Evolutionary conservation across 2,797 vertebrate genomes (phyloP).

Genomic region (Lagorchestes hirsutus): DNA sequence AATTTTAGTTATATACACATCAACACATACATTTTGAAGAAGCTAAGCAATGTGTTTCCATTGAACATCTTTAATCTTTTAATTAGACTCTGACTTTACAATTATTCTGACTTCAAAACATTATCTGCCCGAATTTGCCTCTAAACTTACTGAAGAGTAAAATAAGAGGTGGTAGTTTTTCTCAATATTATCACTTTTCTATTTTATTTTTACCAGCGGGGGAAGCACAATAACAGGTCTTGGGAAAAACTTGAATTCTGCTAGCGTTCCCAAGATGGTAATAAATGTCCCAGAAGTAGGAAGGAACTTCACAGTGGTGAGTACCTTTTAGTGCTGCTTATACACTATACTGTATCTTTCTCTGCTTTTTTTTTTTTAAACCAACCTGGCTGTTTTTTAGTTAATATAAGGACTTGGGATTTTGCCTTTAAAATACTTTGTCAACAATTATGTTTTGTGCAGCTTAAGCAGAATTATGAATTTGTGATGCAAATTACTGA

Average conservation of each 20-base stretch:
- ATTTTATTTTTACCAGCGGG: slow-evolving; percentile 87
- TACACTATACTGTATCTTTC: not conserved
- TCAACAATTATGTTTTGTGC: slow-evolving; percentile 10
- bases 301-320: slow-evolving; percentile 95
- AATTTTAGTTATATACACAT: slow-evolving; percentile 10
- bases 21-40: slow-evolving; percentile 33
- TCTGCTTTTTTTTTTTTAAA: slow-evolving; percentile 18
- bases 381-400: not conserved
- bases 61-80: slow-evolving; percentile 37
- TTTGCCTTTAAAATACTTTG: slow-evolving; percentile 1
- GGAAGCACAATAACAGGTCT: slow-evolving; percentile 97
- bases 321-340: slow-evolving; percentile 76
- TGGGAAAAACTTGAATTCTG: slow-evolving; percentile 94
- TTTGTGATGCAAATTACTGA: slow-evolving; percentile 33
- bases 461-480: not conserved
- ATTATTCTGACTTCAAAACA: not conserved
- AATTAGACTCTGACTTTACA: not conserved
- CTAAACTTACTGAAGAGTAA: slow-evolving; percentile 17
- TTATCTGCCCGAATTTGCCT: slow-evolving; percentile 1
- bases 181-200: slow-evolving; percentile 60
- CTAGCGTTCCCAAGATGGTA: slow-evolving; percentile 94
- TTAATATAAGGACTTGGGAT: not conserved
- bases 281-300: slow-evolving; percentile 90
- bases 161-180: not conserved
- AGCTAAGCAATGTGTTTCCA: slow-evolving; percentile 37